These are phyloP conservation scores for Myopa tessellatipennis DNA, from an alignment of 2,888 invertebrate species.

Conservation along the genomic window DNA sequence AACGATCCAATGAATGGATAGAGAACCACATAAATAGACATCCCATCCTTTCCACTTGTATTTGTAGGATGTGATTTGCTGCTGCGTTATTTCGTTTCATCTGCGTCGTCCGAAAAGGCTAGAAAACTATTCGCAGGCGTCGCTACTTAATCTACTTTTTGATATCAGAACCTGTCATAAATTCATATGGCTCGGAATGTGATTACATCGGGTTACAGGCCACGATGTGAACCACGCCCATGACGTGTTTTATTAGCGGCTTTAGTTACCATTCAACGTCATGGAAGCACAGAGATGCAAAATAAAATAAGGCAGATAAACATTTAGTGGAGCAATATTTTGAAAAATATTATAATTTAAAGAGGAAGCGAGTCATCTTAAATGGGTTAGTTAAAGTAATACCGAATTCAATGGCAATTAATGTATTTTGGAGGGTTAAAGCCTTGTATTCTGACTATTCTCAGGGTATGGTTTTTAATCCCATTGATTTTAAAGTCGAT, in stretches of 20 bases:
- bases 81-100: slow-evolving; percentile 21
- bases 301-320: neutral
- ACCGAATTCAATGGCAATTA: no score
- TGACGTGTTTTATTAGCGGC: slow-evolving; percentile 12
- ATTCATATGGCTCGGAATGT: slow-evolving; percentile 33
- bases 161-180: slow-evolving; percentile 51
- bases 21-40: neutral
- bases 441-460: no score
- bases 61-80: slow-evolving; percentile 11
- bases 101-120: neutral
- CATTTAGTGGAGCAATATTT: neutral
- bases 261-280: neutral
- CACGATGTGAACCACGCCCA: slow-evolving; percentile 2
- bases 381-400: neutral
- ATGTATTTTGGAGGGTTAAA: no score
- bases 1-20: slow-evolving; percentile 26
- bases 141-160: slow-evolving; percentile 47
- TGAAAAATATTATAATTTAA: neutral
- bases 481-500: no score
- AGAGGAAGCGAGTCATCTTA: neutral
- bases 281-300: neutral
- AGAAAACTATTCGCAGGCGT: slow-evolving; percentile 17
- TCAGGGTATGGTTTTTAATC: no score
- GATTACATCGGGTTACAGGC: slow-evolving; percentile 8
- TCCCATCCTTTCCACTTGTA: no score